A percentile compares a stretch with the other conserved stretches of the same genome.
phyloP scores from a whole-genome alignment of 2,797 vertebrate species.

The Anabacerthia variegaticeps region DNA sequence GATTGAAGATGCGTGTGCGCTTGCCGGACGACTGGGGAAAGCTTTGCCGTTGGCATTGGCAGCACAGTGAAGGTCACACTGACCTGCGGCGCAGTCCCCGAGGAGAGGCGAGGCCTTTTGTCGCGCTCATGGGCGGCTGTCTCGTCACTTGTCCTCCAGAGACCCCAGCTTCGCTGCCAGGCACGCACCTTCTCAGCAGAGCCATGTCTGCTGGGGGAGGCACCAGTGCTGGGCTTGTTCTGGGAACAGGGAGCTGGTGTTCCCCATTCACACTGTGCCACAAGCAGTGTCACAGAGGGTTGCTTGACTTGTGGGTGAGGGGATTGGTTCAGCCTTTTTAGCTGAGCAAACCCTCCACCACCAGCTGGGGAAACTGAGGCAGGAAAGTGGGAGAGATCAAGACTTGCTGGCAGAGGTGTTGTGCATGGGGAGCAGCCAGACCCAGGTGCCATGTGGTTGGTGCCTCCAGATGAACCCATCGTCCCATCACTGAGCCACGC shows the following conservation, averaged over 20 bases:
- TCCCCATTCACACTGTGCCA: neutral
- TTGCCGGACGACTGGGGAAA: slow-evolving; percentile 34
- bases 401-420: neutral
- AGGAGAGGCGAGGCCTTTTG: slow-evolving; percentile 7
- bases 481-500: fast-evolving
- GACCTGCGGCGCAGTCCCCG: slow-evolving; percentile 23
- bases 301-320: neutral
- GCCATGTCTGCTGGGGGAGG: neutral
- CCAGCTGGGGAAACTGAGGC: neutral
- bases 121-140: neutral
- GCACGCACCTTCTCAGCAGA: neutral
- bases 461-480: neutral
- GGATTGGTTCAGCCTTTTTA: neutral
- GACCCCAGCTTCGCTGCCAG: neutral
- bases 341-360: neutral
- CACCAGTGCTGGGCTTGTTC: neutral
- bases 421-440: neutral
- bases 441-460: neutral
- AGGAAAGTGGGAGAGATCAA: neutral
- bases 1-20: slow-evolving; percentile 60
- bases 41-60: slow-evolving; percentile 59
- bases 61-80: slow-evolving; percentile 60
- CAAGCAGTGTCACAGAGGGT: neutral
- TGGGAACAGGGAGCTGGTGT: neutral
- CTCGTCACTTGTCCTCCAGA: slow-evolving; percentile 7